Base-by-base conservation (phyloP, 2,113 vertebrate species). In the Anseranas semipalmata region DNA sequence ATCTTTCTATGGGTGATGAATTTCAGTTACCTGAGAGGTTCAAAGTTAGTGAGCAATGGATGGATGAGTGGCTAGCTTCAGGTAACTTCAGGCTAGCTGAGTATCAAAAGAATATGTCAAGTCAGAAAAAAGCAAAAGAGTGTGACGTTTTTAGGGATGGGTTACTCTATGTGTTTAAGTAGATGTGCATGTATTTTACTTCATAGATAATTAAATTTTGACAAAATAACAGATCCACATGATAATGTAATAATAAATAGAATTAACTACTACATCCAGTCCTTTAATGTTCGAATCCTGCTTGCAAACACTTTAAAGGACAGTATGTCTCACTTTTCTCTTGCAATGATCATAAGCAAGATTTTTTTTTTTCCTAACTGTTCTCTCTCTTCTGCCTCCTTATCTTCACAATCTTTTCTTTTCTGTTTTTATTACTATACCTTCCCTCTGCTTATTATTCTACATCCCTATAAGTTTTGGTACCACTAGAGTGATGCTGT, bases 1-100 rank as follows among this genome's bases (percentile, higher is more conserved):
- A 27, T 96, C 82, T 97, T 92, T 96, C 94, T 80, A 50, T 96
- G 89, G 83, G 41, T 98, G 93, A 98, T 96, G 94, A 96, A 97
- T 98, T 86, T 96, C 85, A 95, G 88, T 95, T 97, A 97, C 72
- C 94, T 92, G 92, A 77, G 71, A 96, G 59, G 71, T 94, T 98
- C 94, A 97, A 94, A 97, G 96, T 97, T 98, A 97, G 73, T 3
- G 0, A 97, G 93, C 87, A 97, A 90, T 73, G 94, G 71, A 94
- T 90, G 85, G 41, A 95, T 95, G 96, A 97, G 76, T 95, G 92
- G 92, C 92, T n/a, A n/a, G n/a, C n/a, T n/a, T n/a, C n/a, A n/a
- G n/a, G 95, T 67, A 92, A 92, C 96, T 93, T 89, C 52, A 89
- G 84, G 67, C 82, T 95, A 92, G 76, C 63, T 46, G 68, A 88